phyloP scores from a whole-genome alignment of 1,140 invertebrate genomes.

The Vanessa tameamea region DNA sequence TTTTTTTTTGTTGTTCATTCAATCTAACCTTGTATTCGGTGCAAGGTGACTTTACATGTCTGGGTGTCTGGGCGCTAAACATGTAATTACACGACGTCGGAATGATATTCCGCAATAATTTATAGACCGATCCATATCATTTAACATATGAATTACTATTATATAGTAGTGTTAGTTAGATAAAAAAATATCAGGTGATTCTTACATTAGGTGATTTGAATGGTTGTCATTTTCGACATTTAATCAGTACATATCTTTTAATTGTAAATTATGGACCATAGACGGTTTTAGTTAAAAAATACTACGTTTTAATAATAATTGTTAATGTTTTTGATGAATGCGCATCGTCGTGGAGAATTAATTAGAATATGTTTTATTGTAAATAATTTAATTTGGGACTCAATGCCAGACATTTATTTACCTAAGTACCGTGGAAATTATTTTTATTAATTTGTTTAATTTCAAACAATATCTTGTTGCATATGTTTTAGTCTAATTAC shows the following conservation, averaged over 20 bases:
- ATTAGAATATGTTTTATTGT: conserved; percentile 61
- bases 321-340: conserved; percentile 59
- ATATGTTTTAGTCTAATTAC: conserved; percentile 1
- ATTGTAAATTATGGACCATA: conserved; percentile 54
- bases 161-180: conserved; percentile 51
- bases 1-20: conserved; percentile 74
- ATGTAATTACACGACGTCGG: conserved; percentile 75
- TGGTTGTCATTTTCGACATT: conserved; percentile 44
- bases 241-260: conserved; percentile 55
- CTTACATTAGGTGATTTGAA: conserved; percentile 45
- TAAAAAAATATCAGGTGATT: conserved; percentile 45
- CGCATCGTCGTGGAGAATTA: conserved; percentile 27
- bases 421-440: conserved; percentile 37
- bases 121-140: conserved; percentile 74
- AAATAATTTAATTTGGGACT: conserved; percentile 67
- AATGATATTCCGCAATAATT: conserved; percentile 67
- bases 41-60: conserved; percentile 78
- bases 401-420: conserved; percentile 61
- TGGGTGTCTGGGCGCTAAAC: conserved; percentile 74
- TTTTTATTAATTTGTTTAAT: conserved; percentile 12
- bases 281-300: conserved; percentile 58
- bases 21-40: conserved; percentile 72
- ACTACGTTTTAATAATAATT: conserved; percentile 58
- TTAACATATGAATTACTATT: conserved; percentile 65
- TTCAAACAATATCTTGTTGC: conserved; percentile 1